These are phyloP conservation scores for Drosophila melanogaster DNA, from an alignment of 1,140 invertebrate genomes.

Conservation along the genomic window Release_6_plus_ISO1_MT NC_004354.4:14496001-14496500, in stretches of 20 bases:
- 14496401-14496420: too few relatives aligned
- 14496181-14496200: background rate
- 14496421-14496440: too few relatives aligned
- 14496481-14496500: too few relatives aligned
- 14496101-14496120: conserved; percentile 20
- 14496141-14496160: conserved; percentile 24
- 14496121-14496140: conserved; percentile 50
- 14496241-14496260: conserved; percentile 39
- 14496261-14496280: conserved; percentile 1
- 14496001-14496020: conserved; percentile 21
- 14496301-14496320: conserved; percentile 1
- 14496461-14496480: background rate
- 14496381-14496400: too few relatives aligned
- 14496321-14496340: conserved; percentile 29
- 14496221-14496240: background rate
- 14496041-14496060: conserved; percentile 54
- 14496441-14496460: too few relatives aligned
- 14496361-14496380: too few relatives aligned
- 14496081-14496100: conserved; percentile 39
- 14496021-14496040: conserved; percentile 35
- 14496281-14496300: conserved; percentile 1
- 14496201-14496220: background rate
- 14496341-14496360: too few relatives aligned
- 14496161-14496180: conserved; percentile 25
- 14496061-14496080: conserved; percentile 47